Percentiles rank a stretch among this genome's conserved stretches.
Evolutionary conservation across 2,113 vertebrate species (phyloP).

Genomic region (Dromiciops gliroides): DNA sequence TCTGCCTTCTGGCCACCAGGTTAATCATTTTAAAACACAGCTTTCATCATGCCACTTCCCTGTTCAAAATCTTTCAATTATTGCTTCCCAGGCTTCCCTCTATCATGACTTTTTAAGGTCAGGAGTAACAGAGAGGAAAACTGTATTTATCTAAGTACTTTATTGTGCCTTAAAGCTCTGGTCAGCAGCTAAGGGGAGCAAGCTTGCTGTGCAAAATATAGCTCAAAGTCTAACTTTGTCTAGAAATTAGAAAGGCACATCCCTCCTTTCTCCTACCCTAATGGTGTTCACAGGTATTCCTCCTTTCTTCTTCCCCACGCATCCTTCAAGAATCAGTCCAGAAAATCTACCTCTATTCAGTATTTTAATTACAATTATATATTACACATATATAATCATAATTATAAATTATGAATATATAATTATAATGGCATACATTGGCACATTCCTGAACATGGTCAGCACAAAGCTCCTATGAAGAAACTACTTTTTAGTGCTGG

Average conservation of each 20-base stretch:
- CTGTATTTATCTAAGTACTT: background rate
- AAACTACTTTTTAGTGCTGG: background rate
- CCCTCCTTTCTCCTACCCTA: background rate
- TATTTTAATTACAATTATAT: background rate
- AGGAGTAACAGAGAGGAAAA: background rate
- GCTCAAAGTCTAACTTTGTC: background rate
- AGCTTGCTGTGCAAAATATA: background rate
- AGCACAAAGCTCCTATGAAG: background rate
- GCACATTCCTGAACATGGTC: background rate
- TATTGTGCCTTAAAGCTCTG: background rate
- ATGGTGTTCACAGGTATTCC: background rate
- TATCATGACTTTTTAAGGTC: background rate
- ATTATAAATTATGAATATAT: background rate
- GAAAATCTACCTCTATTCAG: background rate
- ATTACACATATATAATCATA: background rate
- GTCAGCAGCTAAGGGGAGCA: background rate
- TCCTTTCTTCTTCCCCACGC: background rate
- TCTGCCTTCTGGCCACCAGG: background rate
- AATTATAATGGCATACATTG: background rate
- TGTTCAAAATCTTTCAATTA: background rate
- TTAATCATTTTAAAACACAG: background rate
- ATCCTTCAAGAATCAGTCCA: background rate
- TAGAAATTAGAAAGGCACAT: background rate
- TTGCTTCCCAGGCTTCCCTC: background rate
- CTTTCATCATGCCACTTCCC: background rate